Evolutionary conservation across 64 coral and sea anemone species (phyloP).

Genomic region (Astreopora myriophthalma): DNA sequence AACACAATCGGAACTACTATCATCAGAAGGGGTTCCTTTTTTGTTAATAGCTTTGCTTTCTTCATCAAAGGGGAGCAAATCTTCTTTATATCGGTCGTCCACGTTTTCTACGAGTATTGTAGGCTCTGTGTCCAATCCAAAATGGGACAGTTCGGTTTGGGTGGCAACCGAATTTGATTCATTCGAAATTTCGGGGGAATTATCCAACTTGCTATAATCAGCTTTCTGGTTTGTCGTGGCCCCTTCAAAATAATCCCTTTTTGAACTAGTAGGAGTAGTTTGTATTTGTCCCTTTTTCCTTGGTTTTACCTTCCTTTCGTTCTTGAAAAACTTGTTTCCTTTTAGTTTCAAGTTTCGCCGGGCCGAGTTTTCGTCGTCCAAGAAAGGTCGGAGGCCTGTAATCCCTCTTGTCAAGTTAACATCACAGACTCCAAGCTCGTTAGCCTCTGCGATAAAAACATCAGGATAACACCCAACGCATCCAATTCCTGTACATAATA

Average conservation of each 20-base stretch:
- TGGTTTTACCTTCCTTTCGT: background rate
- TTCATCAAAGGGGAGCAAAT: background rate
- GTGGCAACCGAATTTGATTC: background rate
- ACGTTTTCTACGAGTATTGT: background rate
- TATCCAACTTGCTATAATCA: background rate
- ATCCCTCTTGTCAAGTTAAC: slow-evolving; percentile 15
- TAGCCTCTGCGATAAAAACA: slow-evolving; percentile 41
- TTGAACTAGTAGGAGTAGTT: background rate
- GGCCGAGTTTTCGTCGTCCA: slow-evolving; percentile 57
- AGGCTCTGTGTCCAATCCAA: background rate
- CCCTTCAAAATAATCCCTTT: background rate
- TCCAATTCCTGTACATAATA: slow-evolving; percentile 89
- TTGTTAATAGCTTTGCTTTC: background rate
- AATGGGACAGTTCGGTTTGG: background rate
- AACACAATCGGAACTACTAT: too few relatives aligned
- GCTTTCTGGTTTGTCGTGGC: background rate
- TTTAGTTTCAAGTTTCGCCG: slow-evolving; percentile 13
- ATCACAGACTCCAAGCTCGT: slow-evolving; percentile 76
- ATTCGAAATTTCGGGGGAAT: background rate
- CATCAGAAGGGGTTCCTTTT: background rate
- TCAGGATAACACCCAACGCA: slow-evolving; percentile 95
- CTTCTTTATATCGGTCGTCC: background rate
- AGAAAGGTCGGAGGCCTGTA: slow-evolving; percentile 49
- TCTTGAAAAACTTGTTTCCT: background rate
- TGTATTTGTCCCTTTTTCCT: background rate